Evolutionary conservation across 2,797 vertebrate genomes (phyloP).

Genomic region (Gambelia wislizenii): DNA sequence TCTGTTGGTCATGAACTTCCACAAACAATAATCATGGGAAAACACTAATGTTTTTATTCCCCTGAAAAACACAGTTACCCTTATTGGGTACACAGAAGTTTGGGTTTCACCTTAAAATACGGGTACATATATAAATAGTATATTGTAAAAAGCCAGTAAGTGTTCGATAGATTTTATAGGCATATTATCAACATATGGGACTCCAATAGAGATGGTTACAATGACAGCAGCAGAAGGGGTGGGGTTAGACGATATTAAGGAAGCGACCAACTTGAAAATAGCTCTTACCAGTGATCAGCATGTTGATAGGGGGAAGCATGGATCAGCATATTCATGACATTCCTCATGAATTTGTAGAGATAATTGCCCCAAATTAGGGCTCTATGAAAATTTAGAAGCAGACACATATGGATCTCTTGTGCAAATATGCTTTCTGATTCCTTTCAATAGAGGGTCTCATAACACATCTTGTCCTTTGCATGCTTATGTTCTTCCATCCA

Average conservation of each 20-base stretch:
- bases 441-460: neutral
- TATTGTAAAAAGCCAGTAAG: constrained; percentile 47
- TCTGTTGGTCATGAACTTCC: neutral
- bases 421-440: neutral
- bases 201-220: constrained; percentile 35
- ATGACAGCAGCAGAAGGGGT: constrained; percentile 28
- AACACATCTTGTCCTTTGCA: neutral
- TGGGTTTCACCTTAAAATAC: constrained; percentile 10
- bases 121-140: constrained; percentile 51
- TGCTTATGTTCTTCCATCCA: neutral
- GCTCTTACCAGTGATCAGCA: constrained; percentile 6
- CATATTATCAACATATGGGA: constrained; percentile 42
- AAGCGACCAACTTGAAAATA: constrained; percentile 9
- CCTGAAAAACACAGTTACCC: neutral
- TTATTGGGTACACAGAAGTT: constrained; percentile 2
- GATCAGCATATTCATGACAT: constrained; percentile 3
- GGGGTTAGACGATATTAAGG: neutral
- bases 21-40: neutral
- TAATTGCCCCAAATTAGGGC: neutral
- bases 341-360: neutral
- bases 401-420: neutral
- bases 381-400: neutral
- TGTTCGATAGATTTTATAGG: constrained; percentile 45
- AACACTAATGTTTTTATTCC: neutral
- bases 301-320: neutral